Conservation (phyloP, 2,113 vertebrate genomes). For the Mastomys coucha region DNA sequence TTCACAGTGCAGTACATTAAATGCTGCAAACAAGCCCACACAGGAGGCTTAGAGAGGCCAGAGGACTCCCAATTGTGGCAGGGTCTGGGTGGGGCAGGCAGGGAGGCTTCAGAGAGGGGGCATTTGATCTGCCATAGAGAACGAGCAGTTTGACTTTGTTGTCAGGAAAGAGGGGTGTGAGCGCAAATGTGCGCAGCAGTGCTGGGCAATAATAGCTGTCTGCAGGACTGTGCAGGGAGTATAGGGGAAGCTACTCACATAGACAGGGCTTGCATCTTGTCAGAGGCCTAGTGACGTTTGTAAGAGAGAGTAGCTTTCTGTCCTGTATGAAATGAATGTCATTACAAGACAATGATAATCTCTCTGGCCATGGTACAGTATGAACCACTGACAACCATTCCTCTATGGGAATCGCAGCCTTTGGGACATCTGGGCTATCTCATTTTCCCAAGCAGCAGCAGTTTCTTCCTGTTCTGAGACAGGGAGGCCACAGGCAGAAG, state of each 20-base stretch:
- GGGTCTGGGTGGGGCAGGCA: not conserved
- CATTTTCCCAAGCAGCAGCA: not conserved
- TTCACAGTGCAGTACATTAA: fast-evolving
- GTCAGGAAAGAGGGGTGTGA: not conserved
- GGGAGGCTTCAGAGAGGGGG: not conserved
- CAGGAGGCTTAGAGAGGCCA: not conserved
- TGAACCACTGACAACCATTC: not conserved
- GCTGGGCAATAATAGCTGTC: not conserved
- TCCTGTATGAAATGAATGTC: not conserved
- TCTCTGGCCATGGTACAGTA: not conserved
- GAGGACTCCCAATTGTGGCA: not conserved
- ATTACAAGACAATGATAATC: not conserved
- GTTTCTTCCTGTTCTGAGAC: not conserved
- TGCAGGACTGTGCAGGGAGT: not conserved
- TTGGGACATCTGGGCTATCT: not conserved
- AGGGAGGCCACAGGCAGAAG: not conserved
- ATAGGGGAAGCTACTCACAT: not conserved
- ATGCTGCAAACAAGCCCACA: no score
- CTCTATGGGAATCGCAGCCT: not conserved
- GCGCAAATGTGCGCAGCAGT: not conserved
- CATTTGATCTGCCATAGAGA: not conserved
- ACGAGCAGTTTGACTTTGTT: not conserved
- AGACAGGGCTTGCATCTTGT: not conserved
- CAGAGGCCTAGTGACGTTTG: not conserved
- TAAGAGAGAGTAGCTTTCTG: not conserved